Evolutionary conservation across 2,113 vertebrate species (phyloP).

Genomic region (Eira barbara): DNA sequence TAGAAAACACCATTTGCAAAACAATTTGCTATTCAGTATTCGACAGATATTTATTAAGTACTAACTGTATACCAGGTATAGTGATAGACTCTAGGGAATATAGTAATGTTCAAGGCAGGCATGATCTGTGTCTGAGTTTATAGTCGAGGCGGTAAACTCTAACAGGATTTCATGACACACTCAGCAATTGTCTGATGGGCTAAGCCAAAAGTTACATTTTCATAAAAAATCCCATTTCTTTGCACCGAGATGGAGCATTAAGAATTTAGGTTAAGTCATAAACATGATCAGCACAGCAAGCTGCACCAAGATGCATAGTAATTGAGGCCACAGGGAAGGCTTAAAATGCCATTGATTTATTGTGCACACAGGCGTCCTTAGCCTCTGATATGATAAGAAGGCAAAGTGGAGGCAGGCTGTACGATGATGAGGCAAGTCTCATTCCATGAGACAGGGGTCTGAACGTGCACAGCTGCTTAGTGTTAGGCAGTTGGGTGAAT

Average conservation of each 20-base stretch:
- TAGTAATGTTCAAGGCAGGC: not conserved
- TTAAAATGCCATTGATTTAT: constrained; percentile 58
- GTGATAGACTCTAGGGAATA: not conserved
- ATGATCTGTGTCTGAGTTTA: not conserved
- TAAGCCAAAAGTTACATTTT: constrained; percentile 58
- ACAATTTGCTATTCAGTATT: not conserved
- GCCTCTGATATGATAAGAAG: constrained; percentile 12
- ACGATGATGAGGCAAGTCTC: not conserved
- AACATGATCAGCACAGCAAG: constrained; percentile 33
- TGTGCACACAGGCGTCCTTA: not conserved
- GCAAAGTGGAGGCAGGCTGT: not conserved
- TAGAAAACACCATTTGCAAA: constrained; percentile 6
- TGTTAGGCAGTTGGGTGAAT: not conserved
- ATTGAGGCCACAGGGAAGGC: constrained; percentile 43
- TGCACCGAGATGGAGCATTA: constrained; percentile 28
- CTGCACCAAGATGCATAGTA: not conserved
- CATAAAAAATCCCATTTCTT: constrained; percentile 45
- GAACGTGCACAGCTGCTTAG: not conserved
- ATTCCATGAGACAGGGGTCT: not conserved
- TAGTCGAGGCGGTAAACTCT: not conserved
- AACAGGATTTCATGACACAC: not conserved
- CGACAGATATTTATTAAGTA: not conserved
- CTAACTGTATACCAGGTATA: not conserved
- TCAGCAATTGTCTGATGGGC: not conserved
- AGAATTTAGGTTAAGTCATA: constrained; percentile 55